A percentile compares a stretch with the other conserved stretches of the same genome.
Evolutionary conservation across 2,888 invertebrate genomes (phyloP).

Genomic region (Ferdinandea cuprea): DNA sequence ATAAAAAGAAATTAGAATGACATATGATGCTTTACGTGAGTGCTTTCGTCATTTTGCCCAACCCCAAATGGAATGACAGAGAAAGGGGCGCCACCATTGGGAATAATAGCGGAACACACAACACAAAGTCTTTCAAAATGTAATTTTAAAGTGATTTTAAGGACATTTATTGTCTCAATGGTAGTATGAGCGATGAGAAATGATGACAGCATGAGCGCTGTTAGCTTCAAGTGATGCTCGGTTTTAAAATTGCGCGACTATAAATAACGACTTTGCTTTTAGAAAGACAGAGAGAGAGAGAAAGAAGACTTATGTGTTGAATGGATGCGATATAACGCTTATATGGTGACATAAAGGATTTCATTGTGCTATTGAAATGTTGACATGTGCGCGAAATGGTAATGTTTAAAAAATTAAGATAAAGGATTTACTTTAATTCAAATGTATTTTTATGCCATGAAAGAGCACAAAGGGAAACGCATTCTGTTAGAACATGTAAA

Average conservation of each 20-base stretch:
- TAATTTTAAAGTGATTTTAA: conserved; percentile 63
- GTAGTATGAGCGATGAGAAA: conserved; percentile 47
- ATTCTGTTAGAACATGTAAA: no score
- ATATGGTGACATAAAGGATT: conserved; percentile 6
- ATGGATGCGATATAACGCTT: conserved; percentile 36
- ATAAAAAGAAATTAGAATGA: conserved; percentile 73
- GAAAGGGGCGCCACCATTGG: conserved; percentile 9
- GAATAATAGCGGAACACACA: conserved; percentile 26
- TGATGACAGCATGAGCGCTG: conserved; percentile 59
- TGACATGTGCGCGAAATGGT: not conserved
- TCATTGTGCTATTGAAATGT: not conserved
- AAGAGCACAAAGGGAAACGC: not conserved
- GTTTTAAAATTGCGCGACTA: conserved; percentile 57
- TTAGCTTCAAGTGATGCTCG: conserved; percentile 52
- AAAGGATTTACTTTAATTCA: not conserved
- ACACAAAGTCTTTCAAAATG: conserved; percentile 51
- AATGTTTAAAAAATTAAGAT: not conserved
- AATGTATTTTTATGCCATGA: not conserved
- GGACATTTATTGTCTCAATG: conserved; percentile 54
- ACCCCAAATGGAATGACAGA: not conserved
- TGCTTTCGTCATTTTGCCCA: conserved; percentile 21
- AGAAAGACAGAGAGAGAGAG: conserved; percentile 53
- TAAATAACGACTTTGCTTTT: conserved; percentile 60
- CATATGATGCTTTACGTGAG: conserved; percentile 68
- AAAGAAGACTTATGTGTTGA: conserved; percentile 45